A percentile compares a stretch with the other conserved stretches of the same genome.
phyloP scores from a whole-genome alignment of 64 coral and sea anemone genomes.

The Montipora efflorescens region DNA sequence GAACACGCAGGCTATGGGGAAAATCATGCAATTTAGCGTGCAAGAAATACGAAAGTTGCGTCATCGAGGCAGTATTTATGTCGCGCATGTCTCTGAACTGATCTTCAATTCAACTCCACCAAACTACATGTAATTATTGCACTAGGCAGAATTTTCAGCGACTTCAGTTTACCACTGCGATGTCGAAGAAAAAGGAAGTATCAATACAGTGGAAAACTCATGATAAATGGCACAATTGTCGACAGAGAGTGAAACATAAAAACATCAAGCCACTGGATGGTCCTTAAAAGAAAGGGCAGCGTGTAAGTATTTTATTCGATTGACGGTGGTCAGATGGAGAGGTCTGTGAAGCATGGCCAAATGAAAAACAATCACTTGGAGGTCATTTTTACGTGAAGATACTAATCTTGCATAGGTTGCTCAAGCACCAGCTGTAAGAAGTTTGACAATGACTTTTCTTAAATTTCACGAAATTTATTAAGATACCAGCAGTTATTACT shows the following conservation, averaged over 20 bases:
- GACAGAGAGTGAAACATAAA: conserved; percentile 2
- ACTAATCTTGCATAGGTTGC: background rate
- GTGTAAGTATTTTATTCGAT: background rate
- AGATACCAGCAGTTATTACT: too few species aligned
- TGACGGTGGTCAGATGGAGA: background rate
- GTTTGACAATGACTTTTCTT: background rate
- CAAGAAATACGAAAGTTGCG: background rate
- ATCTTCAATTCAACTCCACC: background rate
- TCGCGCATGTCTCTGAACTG: background rate
- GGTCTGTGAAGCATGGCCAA: conserved; percentile 9
- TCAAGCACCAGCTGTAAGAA: background rate
- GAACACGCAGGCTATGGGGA: background rate
- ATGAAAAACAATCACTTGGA: background rate
- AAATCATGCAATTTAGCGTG: conserved; percentile 1
- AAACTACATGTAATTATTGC: background rate
- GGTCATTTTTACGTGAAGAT: background rate
- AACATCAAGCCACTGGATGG: background rate
- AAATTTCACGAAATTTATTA: background rate
- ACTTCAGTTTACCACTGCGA: background rate
- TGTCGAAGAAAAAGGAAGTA: background rate
- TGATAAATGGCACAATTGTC: conserved; percentile 7
- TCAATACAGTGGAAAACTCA: background rate
- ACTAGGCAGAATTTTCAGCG: background rate
- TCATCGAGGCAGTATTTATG: background rate
- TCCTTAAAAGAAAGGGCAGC: background rate